Evolutionary conservation across 2,797 vertebrate genomes (phyloP).

Genomic region (Xerus rutilus): DNA sequence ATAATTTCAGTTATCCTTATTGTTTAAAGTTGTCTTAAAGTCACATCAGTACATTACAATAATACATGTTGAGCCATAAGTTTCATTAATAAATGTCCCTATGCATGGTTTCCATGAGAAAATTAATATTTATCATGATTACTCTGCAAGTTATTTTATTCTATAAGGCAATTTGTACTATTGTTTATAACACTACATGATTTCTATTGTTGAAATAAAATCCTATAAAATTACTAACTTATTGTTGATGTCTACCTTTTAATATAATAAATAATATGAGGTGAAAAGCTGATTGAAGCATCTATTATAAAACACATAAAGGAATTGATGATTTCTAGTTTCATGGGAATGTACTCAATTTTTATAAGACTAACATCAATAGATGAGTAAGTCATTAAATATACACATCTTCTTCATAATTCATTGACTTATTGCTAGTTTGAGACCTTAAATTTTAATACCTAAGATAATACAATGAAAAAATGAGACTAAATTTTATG

Average conservation of each 20-base stretch:
- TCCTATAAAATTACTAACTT: slow-evolving; percentile 77
- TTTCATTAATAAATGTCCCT: neutral
- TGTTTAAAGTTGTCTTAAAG: neutral
- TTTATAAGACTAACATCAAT: slow-evolving; percentile 24
- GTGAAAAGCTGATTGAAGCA: slow-evolving; percentile 61
- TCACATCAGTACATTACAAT: neutral
- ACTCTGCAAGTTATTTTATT: slow-evolving; percentile 34
- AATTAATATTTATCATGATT: slow-evolving; percentile 37
- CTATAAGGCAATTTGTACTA: slow-evolving; percentile 46
- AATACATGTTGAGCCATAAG: neutral
- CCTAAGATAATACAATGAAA: neutral
- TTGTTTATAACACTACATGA: neutral
- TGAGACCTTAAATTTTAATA: slow-evolving; percentile 53
- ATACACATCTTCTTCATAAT: neutral
- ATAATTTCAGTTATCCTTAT: neutral
- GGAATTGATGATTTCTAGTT: neutral
- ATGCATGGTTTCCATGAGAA: neutral
- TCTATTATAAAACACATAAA: slow-evolving; percentile 17
- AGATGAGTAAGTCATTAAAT: slow-evolving; percentile 69
- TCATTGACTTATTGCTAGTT: slow-evolving; percentile 55
- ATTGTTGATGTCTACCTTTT: slow-evolving; percentile 67
- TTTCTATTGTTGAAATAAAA: slow-evolving; percentile 66
- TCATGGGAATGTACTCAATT: slow-evolving; percentile 16
- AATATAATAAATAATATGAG: slow-evolving; percentile 67
- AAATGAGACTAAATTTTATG: neutral